Conservation (phyloP, 2,113 vertebrate species). For the Poeciliopsis occidentalis region DNA sequence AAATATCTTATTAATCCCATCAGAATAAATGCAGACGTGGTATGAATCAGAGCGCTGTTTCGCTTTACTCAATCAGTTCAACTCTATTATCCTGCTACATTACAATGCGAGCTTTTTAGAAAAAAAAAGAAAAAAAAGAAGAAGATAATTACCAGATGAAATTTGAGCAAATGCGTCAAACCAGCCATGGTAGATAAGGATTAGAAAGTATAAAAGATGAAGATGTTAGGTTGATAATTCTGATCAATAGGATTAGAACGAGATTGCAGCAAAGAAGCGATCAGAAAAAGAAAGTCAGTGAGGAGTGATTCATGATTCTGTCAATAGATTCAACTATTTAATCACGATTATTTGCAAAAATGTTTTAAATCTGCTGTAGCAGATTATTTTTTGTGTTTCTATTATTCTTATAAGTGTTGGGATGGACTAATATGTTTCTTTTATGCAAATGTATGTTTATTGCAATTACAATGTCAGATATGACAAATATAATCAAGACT, state of each 20-base stretch:
- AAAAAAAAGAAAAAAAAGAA: slow-evolving; percentile 14
- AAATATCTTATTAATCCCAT: slow-evolving; percentile 15
- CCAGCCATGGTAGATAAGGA: slow-evolving; percentile 20
- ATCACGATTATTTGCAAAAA: too few relatives aligned
- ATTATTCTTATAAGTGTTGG: too few relatives aligned
- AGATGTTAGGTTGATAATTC: slow-evolving; percentile 13
- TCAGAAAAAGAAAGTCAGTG: background rate
- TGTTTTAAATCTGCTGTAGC: too few relatives aligned
- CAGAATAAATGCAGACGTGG: background rate
- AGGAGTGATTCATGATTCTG: background rate
- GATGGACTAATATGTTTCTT: too few relatives aligned
- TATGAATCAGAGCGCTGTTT: background rate
- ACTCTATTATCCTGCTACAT: background rate
- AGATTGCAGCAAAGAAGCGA: background rate
- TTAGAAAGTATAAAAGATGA: slow-evolving; percentile 32
- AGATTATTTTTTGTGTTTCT: too few relatives aligned
- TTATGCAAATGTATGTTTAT: too few relatives aligned
- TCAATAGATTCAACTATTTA: background rate
- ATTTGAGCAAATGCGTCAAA: slow-evolving; percentile 24
- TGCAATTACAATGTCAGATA: too few relatives aligned
- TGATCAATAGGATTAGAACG: slow-evolving; percentile 36
- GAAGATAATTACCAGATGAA: slow-evolving; percentile 2
- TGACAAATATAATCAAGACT: too few relatives aligned
- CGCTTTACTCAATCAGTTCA: too few relatives aligned
- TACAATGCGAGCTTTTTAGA: slow-evolving; percentile 2